phyloP scores from a whole-genome alignment of 2,888 invertebrate genomes.

The Saturnia pavonia region DNA sequence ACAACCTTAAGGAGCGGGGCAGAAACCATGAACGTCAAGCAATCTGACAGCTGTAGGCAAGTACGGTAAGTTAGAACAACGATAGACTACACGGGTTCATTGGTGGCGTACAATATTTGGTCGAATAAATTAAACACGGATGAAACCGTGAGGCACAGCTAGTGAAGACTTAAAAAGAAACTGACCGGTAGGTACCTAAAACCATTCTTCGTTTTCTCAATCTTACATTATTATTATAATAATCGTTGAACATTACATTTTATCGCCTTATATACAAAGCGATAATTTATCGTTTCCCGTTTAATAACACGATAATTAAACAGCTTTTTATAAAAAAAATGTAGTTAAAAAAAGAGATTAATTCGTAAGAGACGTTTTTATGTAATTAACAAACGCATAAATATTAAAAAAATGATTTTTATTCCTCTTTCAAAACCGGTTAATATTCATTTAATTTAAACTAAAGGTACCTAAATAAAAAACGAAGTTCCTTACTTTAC shows the following conservation, averaged over 20 bases:
- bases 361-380: constrained; percentile 6
- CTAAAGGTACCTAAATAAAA: not conserved
- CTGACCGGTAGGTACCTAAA: too few relatives aligned
- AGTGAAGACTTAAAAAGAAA: too few relatives aligned
- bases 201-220: not conserved
- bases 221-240: not conserved
- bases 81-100: too few relatives aligned
- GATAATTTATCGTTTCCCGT: not conserved
- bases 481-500: too few relatives aligned
- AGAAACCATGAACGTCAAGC: too few relatives aligned
- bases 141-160: too few relatives aligned
- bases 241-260: not conserved
- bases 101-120: too few relatives aligned
- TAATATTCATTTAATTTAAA: not conserved
- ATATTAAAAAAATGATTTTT: not conserved
- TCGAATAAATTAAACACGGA: too few relatives aligned
- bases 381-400: not conserved
- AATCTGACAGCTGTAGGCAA: too few relatives aligned
- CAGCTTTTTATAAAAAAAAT: not conserved
- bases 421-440: not conserved
- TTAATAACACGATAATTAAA: not conserved
- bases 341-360: not conserved
- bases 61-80: too few relatives aligned
- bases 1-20: too few relatives aligned
- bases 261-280: not conserved